Conservation (phyloP, 2,888 invertebrate genomes). For the Calameuta idolon region DNA sequence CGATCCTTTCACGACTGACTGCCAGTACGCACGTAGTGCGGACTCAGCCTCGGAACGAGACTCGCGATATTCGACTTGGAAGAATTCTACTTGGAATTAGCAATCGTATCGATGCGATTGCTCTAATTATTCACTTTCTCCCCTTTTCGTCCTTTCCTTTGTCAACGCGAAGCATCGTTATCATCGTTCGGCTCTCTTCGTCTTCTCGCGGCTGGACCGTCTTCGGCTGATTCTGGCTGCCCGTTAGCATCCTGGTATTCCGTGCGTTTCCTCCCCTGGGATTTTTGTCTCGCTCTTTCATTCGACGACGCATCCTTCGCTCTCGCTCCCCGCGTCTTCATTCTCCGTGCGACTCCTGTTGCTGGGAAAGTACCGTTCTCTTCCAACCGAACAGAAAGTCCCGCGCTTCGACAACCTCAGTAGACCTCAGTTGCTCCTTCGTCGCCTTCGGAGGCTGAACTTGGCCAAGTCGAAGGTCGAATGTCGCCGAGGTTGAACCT, state of each 20-base stretch:
- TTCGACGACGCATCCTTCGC: neutral
- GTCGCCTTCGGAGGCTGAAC: neutral
- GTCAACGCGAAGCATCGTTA: neutral
- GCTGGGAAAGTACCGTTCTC: neutral
- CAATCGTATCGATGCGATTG: neutral
- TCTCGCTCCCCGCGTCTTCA: neutral
- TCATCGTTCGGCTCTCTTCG: neutral
- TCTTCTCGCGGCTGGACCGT: neutral
- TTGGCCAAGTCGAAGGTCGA: constrained; percentile 1
- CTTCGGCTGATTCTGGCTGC: neutral
- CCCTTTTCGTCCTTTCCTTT: neutral
- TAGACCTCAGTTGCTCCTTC: neutral
- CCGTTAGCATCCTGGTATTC: neutral
- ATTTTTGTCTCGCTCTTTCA: neutral
- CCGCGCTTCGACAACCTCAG: neutral
- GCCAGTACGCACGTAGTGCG: neutral
- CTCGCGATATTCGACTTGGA: neutral
- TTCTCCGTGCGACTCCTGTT: neutral
- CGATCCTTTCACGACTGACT: neutral
- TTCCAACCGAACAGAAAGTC: neutral
- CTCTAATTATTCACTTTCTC: neutral
- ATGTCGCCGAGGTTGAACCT: constrained; percentile 17
- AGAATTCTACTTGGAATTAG: neutral
- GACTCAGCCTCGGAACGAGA: neutral
- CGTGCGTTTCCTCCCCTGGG: neutral